Base-by-base conservation (phyloP, 2,113 vertebrate species). In the Zosterops lateralis region DNA sequence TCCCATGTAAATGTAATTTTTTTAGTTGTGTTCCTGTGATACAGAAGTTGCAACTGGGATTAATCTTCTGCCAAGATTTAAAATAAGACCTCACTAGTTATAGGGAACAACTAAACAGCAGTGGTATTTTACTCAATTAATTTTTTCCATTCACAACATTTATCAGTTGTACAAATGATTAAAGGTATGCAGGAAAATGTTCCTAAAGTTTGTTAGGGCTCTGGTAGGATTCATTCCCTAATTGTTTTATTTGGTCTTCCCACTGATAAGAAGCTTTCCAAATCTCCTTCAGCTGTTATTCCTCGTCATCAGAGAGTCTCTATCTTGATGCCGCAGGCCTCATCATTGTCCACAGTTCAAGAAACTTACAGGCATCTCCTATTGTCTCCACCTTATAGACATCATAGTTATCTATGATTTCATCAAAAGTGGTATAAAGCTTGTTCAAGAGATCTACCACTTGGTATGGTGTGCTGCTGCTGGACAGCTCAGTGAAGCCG, bases 361-460 rank as follows among this genome's bases (percentile, higher is more conserved):
- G 57, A 22, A 92, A 96, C 98, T 98, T 94, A 98, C 98, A 98
- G 18, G 97, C 98, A 68, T 98, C 98, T 91, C 98, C 98, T 74
- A 98, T 98, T 61, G 97, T 98, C 95, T 99, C 98, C 93, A 98
- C 98, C 94, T 99, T 98, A 93, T 98, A 99, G 60, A 99, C 98
- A 90, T 99, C 98, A 40, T 98, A 96, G 95, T 98, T 98, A 96
- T 98, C 98, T 76, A 98, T 98, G 77, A 99, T 98, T 93, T 98
- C 98, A 45, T 98, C 99, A 28, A 98, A 98, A 14, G 98, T 97
- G 1, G 98, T 98, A 67, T 98, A 98, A 84, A 98, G 97, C 74
- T 98, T 99, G 95, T 98, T 98, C 74, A 99, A 97, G 81, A 99
- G 97, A 65, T 98, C 97, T 9, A 98, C 98, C 17, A 98, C 98